A percentile compares a stretch with the other conserved stretches of the same genome.
Conservation (phyloP, 2,113 vertebrate genomes). For the Macquaria australasica region DNA sequence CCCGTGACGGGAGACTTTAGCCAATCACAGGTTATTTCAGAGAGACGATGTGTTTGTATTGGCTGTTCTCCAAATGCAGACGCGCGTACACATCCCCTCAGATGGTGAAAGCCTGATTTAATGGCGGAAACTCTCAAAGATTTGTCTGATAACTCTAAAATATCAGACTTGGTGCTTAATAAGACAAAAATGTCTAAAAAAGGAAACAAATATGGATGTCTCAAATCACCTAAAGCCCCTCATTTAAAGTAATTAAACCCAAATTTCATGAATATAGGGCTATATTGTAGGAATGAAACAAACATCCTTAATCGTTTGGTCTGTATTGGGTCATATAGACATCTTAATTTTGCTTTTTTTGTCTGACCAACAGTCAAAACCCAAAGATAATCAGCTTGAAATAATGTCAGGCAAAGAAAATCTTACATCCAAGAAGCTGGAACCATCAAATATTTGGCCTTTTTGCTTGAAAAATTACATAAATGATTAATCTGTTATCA, state of each 20-base stretch:
- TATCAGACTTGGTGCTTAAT: too few relatives aligned
- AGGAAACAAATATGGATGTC: not conserved
- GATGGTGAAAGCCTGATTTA: too few relatives aligned
- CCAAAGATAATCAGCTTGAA: not conserved
- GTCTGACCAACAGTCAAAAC: not conserved
- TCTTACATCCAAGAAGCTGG: too few relatives aligned
- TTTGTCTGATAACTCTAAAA: too few relatives aligned
- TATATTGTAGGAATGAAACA: not conserved
- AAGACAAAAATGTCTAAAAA: not conserved
- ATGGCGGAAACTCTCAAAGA: not conserved
- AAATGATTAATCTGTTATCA: not conserved
- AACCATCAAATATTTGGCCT: too few relatives aligned
- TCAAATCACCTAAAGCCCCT: not conserved
- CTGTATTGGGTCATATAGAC: not conserved
- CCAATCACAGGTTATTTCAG: too few relatives aligned
- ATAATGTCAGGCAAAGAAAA: too few relatives aligned
- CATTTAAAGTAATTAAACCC: not conserved
- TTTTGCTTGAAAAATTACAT: too few relatives aligned
- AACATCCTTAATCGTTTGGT: not conserved
- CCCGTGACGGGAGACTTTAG: too few relatives aligned
- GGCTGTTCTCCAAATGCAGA: too few relatives aligned
- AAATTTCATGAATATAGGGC: not conserved
- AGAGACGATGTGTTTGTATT: too few relatives aligned
- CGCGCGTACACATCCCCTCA: too few relatives aligned
- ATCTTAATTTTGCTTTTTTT: not conserved